Conservation (phyloP, 2,888 invertebrate genomes). For the Rotaria macrura region DNA sequence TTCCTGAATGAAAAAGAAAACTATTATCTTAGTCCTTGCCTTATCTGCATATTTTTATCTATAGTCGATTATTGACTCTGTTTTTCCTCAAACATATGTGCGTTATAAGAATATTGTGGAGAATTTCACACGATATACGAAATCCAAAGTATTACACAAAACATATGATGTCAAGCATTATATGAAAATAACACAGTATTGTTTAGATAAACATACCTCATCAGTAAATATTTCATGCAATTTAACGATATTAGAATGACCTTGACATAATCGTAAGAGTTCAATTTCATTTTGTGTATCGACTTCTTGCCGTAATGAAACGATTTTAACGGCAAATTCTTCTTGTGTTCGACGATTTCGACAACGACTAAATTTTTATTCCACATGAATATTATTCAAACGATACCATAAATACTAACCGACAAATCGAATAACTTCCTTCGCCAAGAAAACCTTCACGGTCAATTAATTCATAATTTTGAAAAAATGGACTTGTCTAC, state of each 20-base stretch:
- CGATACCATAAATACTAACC: slow-evolving; percentile 39
- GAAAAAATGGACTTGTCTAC: slow-evolving; percentile 12
- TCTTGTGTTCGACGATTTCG: slow-evolving; percentile 62
- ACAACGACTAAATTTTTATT: slow-evolving; percentile 58
- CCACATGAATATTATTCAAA: background rate
- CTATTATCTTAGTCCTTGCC: no score
- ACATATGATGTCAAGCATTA: no score
- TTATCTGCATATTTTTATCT: no score
- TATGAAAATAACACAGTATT: no score
- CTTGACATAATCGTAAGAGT: slow-evolving; percentile 70
- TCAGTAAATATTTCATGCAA: slow-evolving; percentile 73
- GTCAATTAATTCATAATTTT: slow-evolving; percentile 47
- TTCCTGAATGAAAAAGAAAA: no score
- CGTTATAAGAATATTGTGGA: no score
- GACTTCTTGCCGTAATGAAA: slow-evolving; percentile 55
- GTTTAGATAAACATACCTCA: slow-evolving; percentile 57
- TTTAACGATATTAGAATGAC: slow-evolving; percentile 74
- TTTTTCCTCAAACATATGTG: no score
- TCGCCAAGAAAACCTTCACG: slow-evolving; percentile 65
- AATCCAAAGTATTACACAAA: no score
- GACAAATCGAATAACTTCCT: slow-evolving; percentile 75
- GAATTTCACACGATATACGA: no score
- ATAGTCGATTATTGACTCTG: no score
- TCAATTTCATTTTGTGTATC: slow-evolving; percentile 66
- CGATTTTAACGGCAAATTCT: slow-evolving; percentile 77